Evolutionary conservation across 35 echinoderm and acorn worm species (phyloP), one percentile per base, ranked within the genome.

Genomic region (Nesometra sesokonis): DNA sequence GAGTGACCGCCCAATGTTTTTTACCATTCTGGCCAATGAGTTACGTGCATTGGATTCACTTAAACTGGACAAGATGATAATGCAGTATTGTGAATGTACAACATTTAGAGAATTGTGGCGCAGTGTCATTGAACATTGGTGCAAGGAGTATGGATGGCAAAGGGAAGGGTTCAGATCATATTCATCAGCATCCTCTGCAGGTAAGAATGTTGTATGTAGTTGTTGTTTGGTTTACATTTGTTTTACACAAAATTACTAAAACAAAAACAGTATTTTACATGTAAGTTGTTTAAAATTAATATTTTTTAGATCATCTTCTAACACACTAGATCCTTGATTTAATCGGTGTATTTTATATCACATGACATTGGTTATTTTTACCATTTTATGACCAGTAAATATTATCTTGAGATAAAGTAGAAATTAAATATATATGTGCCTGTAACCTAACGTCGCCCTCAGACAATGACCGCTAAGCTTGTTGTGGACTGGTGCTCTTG

Each of bases 1-100:
- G 43, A 99, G 96, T 32, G 78, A 86, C 37, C 77, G 82, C 47
- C 96, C 96, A 13, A 84, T 99, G 76, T 99, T 94, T 52, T 86
- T 99, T 11, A 92, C 96, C 4, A 85, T 99, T 15, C 67, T 99
- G 32, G 92, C 92, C 83, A 99, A 93, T 77, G 96, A 99, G 85
- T 87, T 99, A 13, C 36, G 93, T 32, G 92, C 94, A 0, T 89
- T 89, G 67, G 93, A 89, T 11, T 94, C 85, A 0, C 91, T 84
- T 34, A 90, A 92, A 31, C 83, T 94, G 2, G 52, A 84, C 3
- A 77, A 92, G 79, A 81, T 88, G 43, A 47, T 99, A 21, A 78
- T 89, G 27, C 89, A 91, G 32, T 99, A 99, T 35, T 79, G 82
- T 27, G 84, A 76, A 37, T 90, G 90, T 11, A 78, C 82, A 19